Conservation (phyloP, 1,140 invertebrate species). For the Chrysomallon squamiferum region DNA sequence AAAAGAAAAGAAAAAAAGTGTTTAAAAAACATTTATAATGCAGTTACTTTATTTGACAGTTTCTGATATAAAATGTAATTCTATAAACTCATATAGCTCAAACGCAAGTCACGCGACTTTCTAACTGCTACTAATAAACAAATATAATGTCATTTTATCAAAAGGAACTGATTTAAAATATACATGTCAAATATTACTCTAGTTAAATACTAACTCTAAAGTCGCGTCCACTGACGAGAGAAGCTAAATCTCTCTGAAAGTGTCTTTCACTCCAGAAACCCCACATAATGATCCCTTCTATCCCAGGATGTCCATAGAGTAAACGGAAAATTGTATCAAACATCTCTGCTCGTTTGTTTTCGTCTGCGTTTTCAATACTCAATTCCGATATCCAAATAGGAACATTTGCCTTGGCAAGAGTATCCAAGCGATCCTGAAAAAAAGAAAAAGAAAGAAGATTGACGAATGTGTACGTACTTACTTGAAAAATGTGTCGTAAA, state of each 20-base stretch:
- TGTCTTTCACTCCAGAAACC: constrained; percentile 4
- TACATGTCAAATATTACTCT: no score
- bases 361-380: neutral
- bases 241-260: neutral
- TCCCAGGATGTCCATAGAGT: neutral
- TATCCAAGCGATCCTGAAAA: constrained; percentile 3
- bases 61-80: neutral
- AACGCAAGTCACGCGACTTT: neutral
- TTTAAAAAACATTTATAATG: neutral
- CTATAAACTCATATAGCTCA: neutral
- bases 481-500: neutral
- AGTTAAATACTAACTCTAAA: neutral
- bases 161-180: neutral
- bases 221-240: neutral
- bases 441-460: neutral
- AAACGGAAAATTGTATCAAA: neutral
- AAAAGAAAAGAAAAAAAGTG: neutral
- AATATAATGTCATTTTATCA: neutral
- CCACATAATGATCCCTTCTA: neutral
- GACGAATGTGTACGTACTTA: neutral
- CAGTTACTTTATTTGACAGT: neutral
- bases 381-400: constrained; percentile 5
- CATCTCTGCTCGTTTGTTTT: neutral
- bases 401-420: neutral
- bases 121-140: no score